These are phyloP conservation scores for Thermophis baileyi DNA, from an alignment of 2,113 vertebrate species.

Conservation along the genomic window DNA sequence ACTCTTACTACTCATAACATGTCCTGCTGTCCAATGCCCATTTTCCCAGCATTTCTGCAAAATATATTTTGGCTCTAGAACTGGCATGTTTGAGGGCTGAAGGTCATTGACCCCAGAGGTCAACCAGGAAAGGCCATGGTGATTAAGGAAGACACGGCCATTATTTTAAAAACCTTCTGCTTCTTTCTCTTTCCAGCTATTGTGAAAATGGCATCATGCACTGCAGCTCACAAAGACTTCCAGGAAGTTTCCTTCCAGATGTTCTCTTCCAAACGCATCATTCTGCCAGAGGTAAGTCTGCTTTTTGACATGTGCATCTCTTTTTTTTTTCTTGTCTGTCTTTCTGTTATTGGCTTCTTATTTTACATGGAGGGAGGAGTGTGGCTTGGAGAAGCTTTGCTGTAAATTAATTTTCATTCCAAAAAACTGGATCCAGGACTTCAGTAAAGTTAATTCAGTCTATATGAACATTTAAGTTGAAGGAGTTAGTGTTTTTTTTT, in stretches of 20 bases:
- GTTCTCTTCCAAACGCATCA: constrained; percentile 55
- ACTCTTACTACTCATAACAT: not conserved
- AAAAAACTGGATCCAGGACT: not conserved
- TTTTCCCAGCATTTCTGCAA: not conserved
- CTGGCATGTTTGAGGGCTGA: too few species aligned
- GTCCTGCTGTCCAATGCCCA: not conserved
- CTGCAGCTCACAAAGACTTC: constrained; percentile 67
- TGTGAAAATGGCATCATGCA: constrained; percentile 83
- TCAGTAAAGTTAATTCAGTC: not conserved
- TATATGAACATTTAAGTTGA: not conserved
- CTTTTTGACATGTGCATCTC: not conserved
- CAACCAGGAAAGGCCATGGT: accelerated
- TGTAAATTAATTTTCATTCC: not conserved
- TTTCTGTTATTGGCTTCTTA: accelerated
- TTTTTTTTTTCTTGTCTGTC: not conserved
- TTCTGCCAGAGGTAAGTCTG: constrained; percentile 73
- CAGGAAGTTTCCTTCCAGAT: constrained; percentile 64
- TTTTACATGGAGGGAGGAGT: not conserved
- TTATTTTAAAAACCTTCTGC: not conserved
- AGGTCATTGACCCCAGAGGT: not conserved
- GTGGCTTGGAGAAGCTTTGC: not conserved
- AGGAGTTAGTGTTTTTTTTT: not conserved
- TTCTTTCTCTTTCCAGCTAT: constrained; percentile 66
- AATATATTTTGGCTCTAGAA: not conserved
- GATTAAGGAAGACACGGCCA: not conserved